Percentiles rank a stretch among this genome's conserved stretches.
These are phyloP conservation scores for Actinernus sp. DNA, from an alignment of 92 coral and sea anemone genomes.

Conservation along the genomic window DNA sequence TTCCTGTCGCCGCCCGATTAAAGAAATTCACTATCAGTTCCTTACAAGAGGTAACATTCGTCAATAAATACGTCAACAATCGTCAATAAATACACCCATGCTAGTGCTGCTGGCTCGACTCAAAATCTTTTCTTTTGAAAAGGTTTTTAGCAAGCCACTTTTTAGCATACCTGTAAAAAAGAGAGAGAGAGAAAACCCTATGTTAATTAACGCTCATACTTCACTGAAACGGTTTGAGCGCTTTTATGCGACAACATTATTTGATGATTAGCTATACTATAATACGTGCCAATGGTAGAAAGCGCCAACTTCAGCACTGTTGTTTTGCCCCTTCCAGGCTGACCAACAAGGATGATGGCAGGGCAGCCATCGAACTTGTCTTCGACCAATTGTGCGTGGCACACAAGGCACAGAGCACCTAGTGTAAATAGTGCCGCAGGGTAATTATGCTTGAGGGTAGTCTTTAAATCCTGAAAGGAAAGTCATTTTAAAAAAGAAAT, in stretches of 20 bases:
- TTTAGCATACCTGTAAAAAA: slow-evolving; percentile 10
- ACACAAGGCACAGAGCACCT: background rate
- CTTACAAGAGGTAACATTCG: background rate
- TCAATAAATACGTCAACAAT: no score
- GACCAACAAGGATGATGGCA: slow-evolving; percentile 1
- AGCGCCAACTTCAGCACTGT: slow-evolving; percentile 1
- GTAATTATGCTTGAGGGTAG: slow-evolving; percentile 1
- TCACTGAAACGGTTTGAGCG: no score
- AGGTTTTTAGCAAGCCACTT: slow-evolving; percentile 3
- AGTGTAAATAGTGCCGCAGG: slow-evolving; percentile 4
- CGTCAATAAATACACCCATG: slow-evolving; percentile 9
- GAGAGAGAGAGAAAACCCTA: no score
- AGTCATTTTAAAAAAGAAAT: background rate
- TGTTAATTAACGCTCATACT: no score
- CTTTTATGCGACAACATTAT: no score
- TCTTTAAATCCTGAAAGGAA: background rate
- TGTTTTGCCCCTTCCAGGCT: slow-evolving; percentile 8
- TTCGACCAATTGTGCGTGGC: background rate
- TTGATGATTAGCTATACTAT: background rate
- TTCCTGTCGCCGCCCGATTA: slow-evolving; percentile 9
- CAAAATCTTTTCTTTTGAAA: slow-evolving; percentile 6
- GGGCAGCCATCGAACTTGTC: slow-evolving; percentile 5
- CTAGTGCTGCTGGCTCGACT: slow-evolving; percentile 5
- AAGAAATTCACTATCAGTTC: background rate
- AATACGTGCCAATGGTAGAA: background rate